Evolutionary conservation across 2,113 vertebrate genomes (phyloP), one percentile per base, ranked within the genome.

Genomic region (Corvus moneduloides): DNA sequence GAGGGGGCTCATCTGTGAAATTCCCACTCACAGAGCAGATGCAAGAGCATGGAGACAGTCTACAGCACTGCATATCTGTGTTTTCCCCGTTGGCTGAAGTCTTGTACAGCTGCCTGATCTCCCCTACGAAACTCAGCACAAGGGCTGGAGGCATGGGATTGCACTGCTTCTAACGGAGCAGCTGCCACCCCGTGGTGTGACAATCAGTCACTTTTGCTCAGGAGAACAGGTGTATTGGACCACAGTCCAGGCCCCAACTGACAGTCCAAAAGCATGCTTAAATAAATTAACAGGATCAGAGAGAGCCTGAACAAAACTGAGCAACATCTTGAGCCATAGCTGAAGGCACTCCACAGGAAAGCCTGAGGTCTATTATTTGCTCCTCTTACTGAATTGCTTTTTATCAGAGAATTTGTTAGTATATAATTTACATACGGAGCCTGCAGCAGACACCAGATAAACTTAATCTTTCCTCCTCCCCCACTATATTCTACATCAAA

Each of bases 151-250:
- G 22, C 2, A 10, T 2, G 7, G 11, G 15, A 16, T n/a, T 39
- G 7, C 6, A 5, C 10, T 20, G 10, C 28, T 24, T 20, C 41
- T 21, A 37, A n/a, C 12, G 27, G 27, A 93, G 67, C 23, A 78
- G 55, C 51, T 81, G 22, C 32, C 69, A 21, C 13, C 61, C 15
- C 0, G 0, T 30, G 68, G 49, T 23, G n/a, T 0, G 2, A 11
- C 17, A 41, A 12, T 27, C 30, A 54, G 21, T 10, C 16, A 22
- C 22, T 18, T 84, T 59, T 35, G 14, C 32, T 10, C 10, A 32
- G 62, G 21, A 10, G 14, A 83, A 16, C 4, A 37, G 19, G 23
- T 20, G 1, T 51, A 10, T 8, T 26, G 15, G 39, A 59, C 16
- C 46, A 26, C 35, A 81, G 35, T 32, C 30, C 30, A 64, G 49